These are phyloP conservation scores for Mustela nigripes DNA, from an alignment of 2,113 vertebrate species.

Conservation along the genomic window DNA sequence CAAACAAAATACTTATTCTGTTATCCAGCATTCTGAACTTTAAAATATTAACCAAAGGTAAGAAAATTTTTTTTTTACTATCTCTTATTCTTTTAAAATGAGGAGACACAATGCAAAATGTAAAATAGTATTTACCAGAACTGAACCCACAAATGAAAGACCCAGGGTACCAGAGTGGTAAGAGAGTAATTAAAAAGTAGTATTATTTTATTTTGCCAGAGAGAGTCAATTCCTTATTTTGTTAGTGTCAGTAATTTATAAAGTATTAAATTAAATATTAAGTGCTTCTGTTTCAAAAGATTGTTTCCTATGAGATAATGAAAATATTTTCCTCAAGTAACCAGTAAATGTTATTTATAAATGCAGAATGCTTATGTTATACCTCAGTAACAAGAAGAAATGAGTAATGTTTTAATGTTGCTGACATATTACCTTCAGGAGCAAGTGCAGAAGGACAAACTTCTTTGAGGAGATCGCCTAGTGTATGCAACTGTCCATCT, in stretches of 20 bases:
- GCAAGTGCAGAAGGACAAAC: slow-evolving; percentile 92
- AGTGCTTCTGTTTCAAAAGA: slow-evolving; percentile 40
- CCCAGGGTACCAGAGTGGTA: not conserved
- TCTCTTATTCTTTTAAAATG: not conserved
- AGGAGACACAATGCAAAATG: slow-evolving; percentile 24
- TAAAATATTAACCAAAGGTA: slow-evolving; percentile 31
- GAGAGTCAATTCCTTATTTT: not conserved
- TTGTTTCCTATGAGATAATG: not conserved
- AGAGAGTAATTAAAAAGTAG: not conserved
- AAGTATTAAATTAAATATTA: slow-evolving; percentile 37
- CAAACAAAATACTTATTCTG: not conserved
- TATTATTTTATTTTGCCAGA: slow-evolving; percentile 46
- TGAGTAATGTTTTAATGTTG: not conserved
- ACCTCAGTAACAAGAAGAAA: not conserved
- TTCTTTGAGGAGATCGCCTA: slow-evolving; percentile 96
- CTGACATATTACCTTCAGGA: slow-evolving; percentile 89
- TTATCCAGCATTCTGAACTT: slow-evolving; percentile 28
- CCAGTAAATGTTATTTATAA: not conserved
- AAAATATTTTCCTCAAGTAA: slow-evolving; percentile 58
- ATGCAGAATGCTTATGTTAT: not conserved
- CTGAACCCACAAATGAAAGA: slow-evolving; percentile 3
- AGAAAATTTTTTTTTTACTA: not conserved
- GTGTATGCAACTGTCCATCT: slow-evolving; percentile 93
- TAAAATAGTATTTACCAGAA: slow-evolving; percentile 29
- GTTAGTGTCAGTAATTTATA: slow-evolving; percentile 22